Evolutionary conservation across 2,888 invertebrate genomes (phyloP), one percentile per base, ranked within the genome.

Genomic region (Coenonympha glycerion): DNA sequence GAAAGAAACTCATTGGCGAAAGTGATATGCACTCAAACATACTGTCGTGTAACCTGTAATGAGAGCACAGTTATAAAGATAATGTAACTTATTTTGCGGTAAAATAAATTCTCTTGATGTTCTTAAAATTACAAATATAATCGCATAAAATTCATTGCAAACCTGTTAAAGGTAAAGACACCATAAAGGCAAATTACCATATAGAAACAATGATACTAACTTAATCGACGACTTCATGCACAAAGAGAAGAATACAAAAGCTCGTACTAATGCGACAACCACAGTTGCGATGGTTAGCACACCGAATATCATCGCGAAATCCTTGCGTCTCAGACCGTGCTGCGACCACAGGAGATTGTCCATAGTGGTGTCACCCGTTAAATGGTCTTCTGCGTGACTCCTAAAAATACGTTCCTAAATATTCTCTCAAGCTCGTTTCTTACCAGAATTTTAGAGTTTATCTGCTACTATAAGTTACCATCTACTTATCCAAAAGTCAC

Each of bases 1-100:
- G 94, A 69, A 95, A 96, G 73, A 96, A 96, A 53, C 78, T 80
- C 87, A 87, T 85, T 21, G 86, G 87, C 1, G 85, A 84, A 45
- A 80, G 68, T 0, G 83, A 79, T 54, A 91, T 88, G 30, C 83
- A 77, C 53, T 82, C 82, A 66, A 94, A 93, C 91, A 94, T 92
- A 49, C 69, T 76, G 59, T 92, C 90, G 69, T 94, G 94, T 24
- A 94, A 77, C 47, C 86, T 87, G 62, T 11, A 57, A 52, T 18
- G 18, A 21, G 11, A 18, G 3, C 39, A 18, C 11, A 24, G 22
- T 15, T n/a, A 36, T 3, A 11, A 31, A 28, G 11, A n/a, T n/a
- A n/a, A n/a, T n/a, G n/a, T n/a, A n/a, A n/a, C n/a, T n/a, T n/a
- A n/a, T n/a, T n/a, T n/a, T n/a, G n/a, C n/a, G n/a, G n/a, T n/a